Percentiles rank a stretch among this genome's conserved stretches.
Evolutionary conservation across 2,797 vertebrate genomes (phyloP).

Genomic region (Manis crassicaudata): DNA sequence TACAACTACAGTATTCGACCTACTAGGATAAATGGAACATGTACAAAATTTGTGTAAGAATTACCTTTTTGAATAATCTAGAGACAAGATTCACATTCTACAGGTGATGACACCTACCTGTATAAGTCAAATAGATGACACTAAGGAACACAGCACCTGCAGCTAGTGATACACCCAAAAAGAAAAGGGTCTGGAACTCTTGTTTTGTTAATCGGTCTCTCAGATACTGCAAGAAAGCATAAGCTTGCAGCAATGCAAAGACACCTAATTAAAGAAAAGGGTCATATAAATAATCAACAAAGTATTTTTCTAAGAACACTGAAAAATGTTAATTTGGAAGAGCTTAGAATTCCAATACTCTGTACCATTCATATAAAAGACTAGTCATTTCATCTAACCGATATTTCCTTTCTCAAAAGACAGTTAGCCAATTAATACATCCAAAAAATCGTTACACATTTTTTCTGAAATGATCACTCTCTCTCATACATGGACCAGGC

Average conservation of each 20-base stretch:
- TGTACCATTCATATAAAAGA: not conserved
- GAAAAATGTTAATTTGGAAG: not conserved
- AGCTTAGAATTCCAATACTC: not conserved
- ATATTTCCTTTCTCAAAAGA: conserved; percentile 26
- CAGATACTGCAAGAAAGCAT: conserved; percentile 98
- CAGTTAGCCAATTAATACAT: not conserved
- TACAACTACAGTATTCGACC: not conserved
- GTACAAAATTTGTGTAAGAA: not conserved
- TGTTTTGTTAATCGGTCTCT: conserved; percentile 97
- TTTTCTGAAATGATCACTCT: not conserved
- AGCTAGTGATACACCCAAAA: conserved; percentile 96
- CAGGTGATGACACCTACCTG: conserved; percentile 89
- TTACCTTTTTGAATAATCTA: not conserved
- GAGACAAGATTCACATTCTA: conserved; percentile 40
- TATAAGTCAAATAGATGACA: conserved; percentile 99
- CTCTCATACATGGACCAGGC: not conserved
- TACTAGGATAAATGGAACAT: not conserved
- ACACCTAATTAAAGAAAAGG: conserved; percentile 88
- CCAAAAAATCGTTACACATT: not conserved
- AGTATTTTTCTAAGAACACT: not conserved
- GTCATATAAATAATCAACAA: not conserved
- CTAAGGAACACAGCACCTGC: conserved; percentile 97
- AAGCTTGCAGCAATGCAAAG: conserved; percentile 97
- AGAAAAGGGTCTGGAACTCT: conserved; percentile 99
- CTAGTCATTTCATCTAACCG: conserved; percentile 6